Evolutionary conservation across 2,888 invertebrate species (phyloP).

Genomic region (Temnothorax rugatulus): DNA sequence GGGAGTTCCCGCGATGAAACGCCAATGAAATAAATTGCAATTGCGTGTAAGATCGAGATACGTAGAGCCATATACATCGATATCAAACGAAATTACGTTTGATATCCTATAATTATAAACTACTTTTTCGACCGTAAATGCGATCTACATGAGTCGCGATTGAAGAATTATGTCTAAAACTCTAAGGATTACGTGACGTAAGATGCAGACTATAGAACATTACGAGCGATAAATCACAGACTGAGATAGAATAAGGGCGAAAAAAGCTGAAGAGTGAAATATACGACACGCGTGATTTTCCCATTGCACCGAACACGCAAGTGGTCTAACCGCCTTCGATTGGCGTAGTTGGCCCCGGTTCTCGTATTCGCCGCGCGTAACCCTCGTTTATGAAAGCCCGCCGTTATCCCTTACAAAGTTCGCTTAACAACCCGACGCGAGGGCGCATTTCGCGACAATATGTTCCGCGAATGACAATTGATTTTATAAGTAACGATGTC

Average conservation of each 20-base stretch:
- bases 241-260: slow-evolving; percentile 13
- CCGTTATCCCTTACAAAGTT: slow-evolving; percentile 37
- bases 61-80: background rate
- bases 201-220: slow-evolving; percentile 10
- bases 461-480: slow-evolving; percentile 44
- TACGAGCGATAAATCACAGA: slow-evolving; percentile 41
- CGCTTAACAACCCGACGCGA: background rate
- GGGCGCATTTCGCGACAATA: slow-evolving; percentile 14
- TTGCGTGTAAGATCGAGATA: slow-evolving; percentile 4
- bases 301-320: background rate
- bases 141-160: background rate
- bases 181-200: background rate
- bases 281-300: slow-evolving; percentile 14
- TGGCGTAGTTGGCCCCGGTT: background rate
- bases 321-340: slow-evolving; percentile 1
- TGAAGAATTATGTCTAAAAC: background rate
- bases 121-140: background rate
- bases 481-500: slow-evolving; percentile 54
- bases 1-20: slow-evolving; percentile 33
- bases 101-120: background rate
- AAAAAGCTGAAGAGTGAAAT: slow-evolving; percentile 2
- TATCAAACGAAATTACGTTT: background rate
- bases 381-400: slow-evolving; percentile 27
- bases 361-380: background rate
- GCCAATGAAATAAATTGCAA: slow-evolving; percentile 17